Base-by-base conservation (phyloP, 2,797 vertebrate species). In the Oreortyx pictus region DNA sequence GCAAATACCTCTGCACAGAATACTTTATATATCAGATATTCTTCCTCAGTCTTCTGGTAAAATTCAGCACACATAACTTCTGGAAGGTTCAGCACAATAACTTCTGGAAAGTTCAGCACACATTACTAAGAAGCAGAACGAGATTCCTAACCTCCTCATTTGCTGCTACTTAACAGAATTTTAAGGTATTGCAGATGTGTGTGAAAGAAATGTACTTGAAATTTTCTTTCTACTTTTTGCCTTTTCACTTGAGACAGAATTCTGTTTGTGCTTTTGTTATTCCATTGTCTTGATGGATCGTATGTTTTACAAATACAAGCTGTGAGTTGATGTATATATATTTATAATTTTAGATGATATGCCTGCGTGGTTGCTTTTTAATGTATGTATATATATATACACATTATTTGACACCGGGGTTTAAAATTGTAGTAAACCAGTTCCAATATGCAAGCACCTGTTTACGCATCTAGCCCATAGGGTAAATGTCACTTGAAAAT, bases 181-280 rank as follows among this genome's bases (percentile, higher is more conserved):
- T 75, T 44, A 23, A 23, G 13, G 2, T 79, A 46, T 35, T 4
- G 11, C 31, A 60, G 37, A 52, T 86, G 19, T 25, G 27, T 46
- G 46, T 71, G 35, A 57, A 37, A 41, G 31, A 71, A 66, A 25
- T 6, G 9, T 67, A 6, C 31, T 27, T 5, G 22, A 39, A 15
- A 29, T 61, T 66, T 60, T 33, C 9, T 77, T 46, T 76, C n/a
- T 54, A 41, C n/a, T 81, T n/a, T 83, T 67, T 62, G 7, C 52
- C 29, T 12, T 31, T 56, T 54, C 31, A 43, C 59, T 83, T 19
- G 65, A 41, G 57, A 56, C 17, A 57, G 59, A 71, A 78, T 73
- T n/a, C 25, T 74, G 52, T 4, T 71, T 35, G 13, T 90, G 66
- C 13, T 66, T 89, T 87, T 88, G 76, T 89, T 74, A 85, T 39